These are phyloP conservation scores for Porites lutea DNA, from an alignment of 64 coral and sea anemone species.

Conservation along the genomic window DNA sequence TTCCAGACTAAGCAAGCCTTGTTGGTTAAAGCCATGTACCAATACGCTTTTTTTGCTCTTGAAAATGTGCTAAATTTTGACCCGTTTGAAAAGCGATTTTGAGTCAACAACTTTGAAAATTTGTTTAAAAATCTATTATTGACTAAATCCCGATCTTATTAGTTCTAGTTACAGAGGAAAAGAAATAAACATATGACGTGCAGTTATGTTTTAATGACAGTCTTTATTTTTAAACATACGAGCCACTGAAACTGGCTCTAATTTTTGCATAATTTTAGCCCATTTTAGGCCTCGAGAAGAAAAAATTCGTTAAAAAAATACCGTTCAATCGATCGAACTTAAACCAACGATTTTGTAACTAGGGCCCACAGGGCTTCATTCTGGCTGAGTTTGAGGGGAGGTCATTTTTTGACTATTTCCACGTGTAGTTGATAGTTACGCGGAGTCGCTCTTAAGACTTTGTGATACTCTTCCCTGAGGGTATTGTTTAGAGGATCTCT, in stretches of 20 bases:
- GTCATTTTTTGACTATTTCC: slow-evolving; percentile 10
- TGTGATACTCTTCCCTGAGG: too few relatives aligned
- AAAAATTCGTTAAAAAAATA: neutral
- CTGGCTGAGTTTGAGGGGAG: neutral
- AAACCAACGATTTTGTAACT: slow-evolving; percentile 7
- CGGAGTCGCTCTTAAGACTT: slow-evolving; percentile 12
- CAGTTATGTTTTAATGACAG: neutral
- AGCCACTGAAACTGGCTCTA: neutral
- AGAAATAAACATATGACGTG: neutral
- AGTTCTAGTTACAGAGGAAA: neutral
- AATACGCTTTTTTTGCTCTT: neutral
- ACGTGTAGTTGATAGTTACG: slow-evolving; percentile 2
- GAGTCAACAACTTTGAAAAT: neutral
- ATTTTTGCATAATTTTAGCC: neutral
- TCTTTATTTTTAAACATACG: neutral
- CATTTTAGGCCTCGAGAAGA: neutral
- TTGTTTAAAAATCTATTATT: neutral
- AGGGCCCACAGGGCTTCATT: slow-evolving; percentile 10
- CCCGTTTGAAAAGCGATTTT: too few relatives aligned
- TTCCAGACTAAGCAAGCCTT: neutral
- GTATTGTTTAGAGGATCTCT: too few relatives aligned
- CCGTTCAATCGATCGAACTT: neutral
- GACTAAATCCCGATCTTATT: neutral
- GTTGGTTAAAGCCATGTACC: neutral
- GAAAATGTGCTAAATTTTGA: slow-evolving; percentile 21